A percentile compares a stretch with the other conserved stretches of the same genome.
phyloP scores from a whole-genome alignment of 2,888 invertebrate genomes.

The Lycaena phlaeas region DNA sequence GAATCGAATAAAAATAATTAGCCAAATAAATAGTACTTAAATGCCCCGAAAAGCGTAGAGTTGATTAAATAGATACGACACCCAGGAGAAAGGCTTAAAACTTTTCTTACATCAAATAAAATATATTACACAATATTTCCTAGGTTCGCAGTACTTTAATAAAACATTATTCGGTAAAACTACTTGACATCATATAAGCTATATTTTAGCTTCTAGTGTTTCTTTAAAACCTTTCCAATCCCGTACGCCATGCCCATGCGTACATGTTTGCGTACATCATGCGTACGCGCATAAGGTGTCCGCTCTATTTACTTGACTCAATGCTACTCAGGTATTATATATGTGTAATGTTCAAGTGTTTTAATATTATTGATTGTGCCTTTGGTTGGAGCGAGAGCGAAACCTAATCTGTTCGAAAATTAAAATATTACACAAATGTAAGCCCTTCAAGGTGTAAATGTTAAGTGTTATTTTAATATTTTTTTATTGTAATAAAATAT shows the following conservation, averaged over 20 bases:
- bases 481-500: slow-evolving; percentile 1
- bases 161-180: too few relatives aligned
- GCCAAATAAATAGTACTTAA: slow-evolving; percentile 2
- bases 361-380: background rate
- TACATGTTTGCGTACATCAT: too few relatives aligned
- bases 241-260: too few relatives aligned
- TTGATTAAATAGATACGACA: background rate
- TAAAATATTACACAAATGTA: background rate
- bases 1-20: too few relatives aligned
- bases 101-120: background rate
- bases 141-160: too few relatives aligned
- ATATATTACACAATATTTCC: too few relatives aligned
- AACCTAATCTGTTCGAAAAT: background rate
- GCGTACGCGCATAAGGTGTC: too few relatives aligned
- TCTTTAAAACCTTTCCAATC: too few relatives aligned
- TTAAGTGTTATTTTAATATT: slow-evolving; percentile 1
- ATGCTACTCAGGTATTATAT: background rate
- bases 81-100: too few relatives aligned
- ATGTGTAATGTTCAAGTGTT: background rate
- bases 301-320: background rate
- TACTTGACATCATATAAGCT: too few relatives aligned
- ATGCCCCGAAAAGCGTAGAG: background rate
- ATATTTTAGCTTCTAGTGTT: too few relatives aligned
- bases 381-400: too few relatives aligned
- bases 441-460: background rate